A percentile compares a stretch with the other conserved stretches of the same genome.
Conservation (phyloP, 2,888 invertebrate genomes). For the Drosophila nr. perissopoda region DNA sequence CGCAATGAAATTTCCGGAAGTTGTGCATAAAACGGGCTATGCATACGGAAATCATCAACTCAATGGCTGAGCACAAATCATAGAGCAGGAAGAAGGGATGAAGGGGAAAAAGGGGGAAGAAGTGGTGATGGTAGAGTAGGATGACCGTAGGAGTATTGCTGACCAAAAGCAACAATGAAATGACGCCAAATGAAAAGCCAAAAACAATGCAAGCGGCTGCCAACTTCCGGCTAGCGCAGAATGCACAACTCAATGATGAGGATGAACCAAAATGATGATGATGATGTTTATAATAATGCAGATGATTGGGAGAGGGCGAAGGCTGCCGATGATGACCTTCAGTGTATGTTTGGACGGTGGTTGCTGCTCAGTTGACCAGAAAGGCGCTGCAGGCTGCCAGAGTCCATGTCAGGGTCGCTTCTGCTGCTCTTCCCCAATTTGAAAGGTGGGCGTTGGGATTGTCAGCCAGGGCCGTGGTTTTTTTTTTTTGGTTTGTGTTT, state of each 20-base stretch:
- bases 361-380: constrained; percentile 74
- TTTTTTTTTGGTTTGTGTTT: constrained; percentile 33
- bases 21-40: constrained; percentile 83
- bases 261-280: constrained; percentile 13
- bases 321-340: constrained; percentile 58
- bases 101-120: neutral
- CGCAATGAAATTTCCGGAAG: constrained; percentile 83
- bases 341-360: constrained; percentile 13
- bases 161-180: constrained; percentile 67
- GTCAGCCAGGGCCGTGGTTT: neutral
- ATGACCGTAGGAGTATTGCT: constrained; percentile 15
- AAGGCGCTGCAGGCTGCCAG: constrained; percentile 37
- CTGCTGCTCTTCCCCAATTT: neutral
- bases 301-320: constrained; percentile 6
- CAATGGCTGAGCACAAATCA: constrained; percentile 77
- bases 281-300: constrained; percentile 12
- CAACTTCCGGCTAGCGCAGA: constrained; percentile 73
- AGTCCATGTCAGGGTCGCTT: constrained; percentile 43
- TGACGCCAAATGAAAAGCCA: constrained; percentile 70
- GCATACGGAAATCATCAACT: constrained; percentile 84
- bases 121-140: neutral
- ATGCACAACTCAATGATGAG: constrained; percentile 46
- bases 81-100: constrained; percentile 25
- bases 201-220: constrained; percentile 79
- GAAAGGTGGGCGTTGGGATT: constrained; percentile 4